Conservation (phyloP, 2,888 invertebrate species). For the Myathropa florea region DNA sequence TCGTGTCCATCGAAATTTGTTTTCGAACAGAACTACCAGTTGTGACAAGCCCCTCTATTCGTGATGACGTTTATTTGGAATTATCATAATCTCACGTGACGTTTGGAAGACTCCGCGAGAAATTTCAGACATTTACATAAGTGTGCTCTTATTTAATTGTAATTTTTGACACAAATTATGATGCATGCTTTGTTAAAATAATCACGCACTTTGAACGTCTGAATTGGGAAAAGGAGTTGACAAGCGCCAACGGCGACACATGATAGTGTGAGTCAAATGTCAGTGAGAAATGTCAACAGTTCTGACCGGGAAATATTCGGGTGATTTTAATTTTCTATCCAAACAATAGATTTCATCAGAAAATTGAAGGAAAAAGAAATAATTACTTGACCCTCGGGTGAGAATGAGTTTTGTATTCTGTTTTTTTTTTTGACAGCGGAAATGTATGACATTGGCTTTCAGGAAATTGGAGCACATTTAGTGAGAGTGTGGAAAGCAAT, state of each 20-base stretch:
- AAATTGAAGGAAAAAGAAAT: background rate
- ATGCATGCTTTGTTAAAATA: background rate
- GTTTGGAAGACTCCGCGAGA: background rate
- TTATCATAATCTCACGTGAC: background rate
- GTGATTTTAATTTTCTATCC: background rate
- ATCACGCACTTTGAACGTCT: conserved; percentile 27
- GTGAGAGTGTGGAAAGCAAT: too few relatives aligned
- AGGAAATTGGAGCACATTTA: too few relatives aligned
- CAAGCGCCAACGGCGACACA: background rate
- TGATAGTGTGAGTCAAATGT: conserved; percentile 7
- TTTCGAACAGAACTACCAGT: background rate
- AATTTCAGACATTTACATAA: background rate
- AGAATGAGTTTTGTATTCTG: background rate
- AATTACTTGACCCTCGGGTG: background rate
- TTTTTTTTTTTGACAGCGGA: background rate
- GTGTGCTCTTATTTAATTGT: background rate
- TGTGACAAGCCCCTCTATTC: conserved; percentile 4
- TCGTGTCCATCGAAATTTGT: background rate
- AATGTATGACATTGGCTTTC: too few relatives aligned
- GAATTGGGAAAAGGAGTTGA: conserved; percentile 10
- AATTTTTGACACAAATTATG: background rate
- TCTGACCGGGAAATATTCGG: background rate
- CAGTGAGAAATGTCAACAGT: background rate
- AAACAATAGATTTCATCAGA: conserved; percentile 11
- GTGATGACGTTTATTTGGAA: background rate